A percentile compares a stretch with the other conserved stretches of the same genome.
phyloP scores from a whole-genome alignment of 2,888 invertebrate genomes.

The Lochmaea capreae region DNA sequence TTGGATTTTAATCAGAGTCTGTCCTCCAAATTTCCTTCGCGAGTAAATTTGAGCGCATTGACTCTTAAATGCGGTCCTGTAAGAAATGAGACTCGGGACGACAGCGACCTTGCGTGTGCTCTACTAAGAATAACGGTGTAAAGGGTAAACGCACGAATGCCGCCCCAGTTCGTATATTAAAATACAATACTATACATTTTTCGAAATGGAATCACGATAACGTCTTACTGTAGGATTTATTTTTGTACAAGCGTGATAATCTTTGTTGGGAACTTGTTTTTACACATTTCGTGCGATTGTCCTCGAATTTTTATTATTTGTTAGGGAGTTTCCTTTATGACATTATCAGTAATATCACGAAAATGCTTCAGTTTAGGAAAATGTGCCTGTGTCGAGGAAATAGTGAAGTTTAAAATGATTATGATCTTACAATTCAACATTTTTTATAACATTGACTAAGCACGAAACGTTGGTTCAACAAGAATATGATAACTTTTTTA shows the following conservation, averaged over 20 bases:
- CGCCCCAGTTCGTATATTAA: background rate
- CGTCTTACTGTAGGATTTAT: slow-evolving; percentile 22
- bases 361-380: background rate
- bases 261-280: slow-evolving; percentile 13
- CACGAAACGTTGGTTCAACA: no score
- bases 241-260: slow-evolving; percentile 33
- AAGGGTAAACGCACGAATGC: background rate
- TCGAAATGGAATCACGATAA: slow-evolving; percentile 24
- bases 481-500: no score
- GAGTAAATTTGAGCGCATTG: no score
- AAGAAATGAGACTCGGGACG: slow-evolving; percentile 23
- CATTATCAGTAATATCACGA: background rate
- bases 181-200: background rate
- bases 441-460: background rate
- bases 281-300: slow-evolving; percentile 18
- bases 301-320: slow-evolving; percentile 1
- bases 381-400: no score
- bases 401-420: no score
- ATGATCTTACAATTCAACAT: background rate
- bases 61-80: background rate
- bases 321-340: background rate
- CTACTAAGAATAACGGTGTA: background rate
- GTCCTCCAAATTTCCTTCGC: no score
- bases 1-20: no score
- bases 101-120: slow-evolving; percentile 45